Conservation (phyloP, 1,140 invertebrate genomes). For the Anagrus nilaparvatae region DNA sequence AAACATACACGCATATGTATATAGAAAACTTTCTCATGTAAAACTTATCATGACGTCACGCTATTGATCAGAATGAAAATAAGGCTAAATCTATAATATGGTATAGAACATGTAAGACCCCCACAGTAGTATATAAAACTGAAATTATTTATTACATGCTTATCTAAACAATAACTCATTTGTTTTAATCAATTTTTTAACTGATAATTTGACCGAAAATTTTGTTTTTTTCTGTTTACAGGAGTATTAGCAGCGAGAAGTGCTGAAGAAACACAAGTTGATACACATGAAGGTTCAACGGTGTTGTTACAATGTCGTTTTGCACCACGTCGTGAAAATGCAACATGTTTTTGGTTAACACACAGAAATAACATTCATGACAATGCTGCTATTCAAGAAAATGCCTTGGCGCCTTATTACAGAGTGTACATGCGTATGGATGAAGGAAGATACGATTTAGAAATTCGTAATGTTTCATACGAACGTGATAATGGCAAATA, state of each 20-base stretch:
- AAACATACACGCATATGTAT: no score
- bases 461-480: constrained; percentile 77
- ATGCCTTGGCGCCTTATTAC: constrained; percentile 33
- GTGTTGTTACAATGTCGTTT: constrained; percentile 36
- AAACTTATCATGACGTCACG: no score
- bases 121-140: no score
- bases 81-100: no score
- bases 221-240: constrained; percentile 21
- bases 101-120: no score
- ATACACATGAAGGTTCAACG: constrained; percentile 40
- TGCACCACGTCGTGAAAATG: constrained; percentile 27
- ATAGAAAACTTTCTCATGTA: no score
- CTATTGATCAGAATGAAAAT: no score
- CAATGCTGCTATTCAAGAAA: constrained; percentile 36
- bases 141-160: no score
- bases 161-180: no score
- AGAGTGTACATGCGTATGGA: constrained; percentile 45
- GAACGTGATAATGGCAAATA: constrained; percentile 84
- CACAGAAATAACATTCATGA: constrained; percentile 38
- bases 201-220: no score
- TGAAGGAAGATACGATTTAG: constrained; percentile 77
- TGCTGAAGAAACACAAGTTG: constrained; percentile 35
- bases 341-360: constrained; percentile 37
- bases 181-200: no score
- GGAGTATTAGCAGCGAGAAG: constrained; percentile 26